Conservation (phyloP, 2,797 vertebrate genomes). For the Percopsis omiscomaycus region DNA sequence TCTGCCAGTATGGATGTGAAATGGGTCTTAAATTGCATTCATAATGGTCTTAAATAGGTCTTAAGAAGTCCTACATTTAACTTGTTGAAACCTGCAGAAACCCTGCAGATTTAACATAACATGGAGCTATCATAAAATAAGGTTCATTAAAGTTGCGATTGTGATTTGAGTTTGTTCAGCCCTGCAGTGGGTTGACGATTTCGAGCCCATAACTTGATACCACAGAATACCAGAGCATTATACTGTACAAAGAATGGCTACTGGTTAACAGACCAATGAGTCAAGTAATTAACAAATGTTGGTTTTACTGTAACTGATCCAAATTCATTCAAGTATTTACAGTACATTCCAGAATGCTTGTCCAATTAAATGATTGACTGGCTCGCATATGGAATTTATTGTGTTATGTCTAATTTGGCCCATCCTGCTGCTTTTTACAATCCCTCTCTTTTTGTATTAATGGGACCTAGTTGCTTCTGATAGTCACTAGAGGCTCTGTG, state of each 20-base stretch:
- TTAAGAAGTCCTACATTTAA: too few species aligned
- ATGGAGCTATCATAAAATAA: not conserved
- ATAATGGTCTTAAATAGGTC: too few species aligned
- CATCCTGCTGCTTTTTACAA: slow-evolving; percentile 3
- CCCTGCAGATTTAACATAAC: too few species aligned
- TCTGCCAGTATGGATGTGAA: too few species aligned
- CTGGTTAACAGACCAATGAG: not conserved
- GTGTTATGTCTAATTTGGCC: not conserved
- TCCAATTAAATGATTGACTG: not conserved
- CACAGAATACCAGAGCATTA: not conserved
- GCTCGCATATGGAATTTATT: not conserved
- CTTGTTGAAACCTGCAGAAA: too few species aligned
- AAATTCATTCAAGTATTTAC: not conserved
- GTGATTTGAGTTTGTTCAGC: not conserved
- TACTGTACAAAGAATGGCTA: too few species aligned
- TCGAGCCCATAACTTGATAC: not conserved
- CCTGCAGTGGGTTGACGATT: not conserved
- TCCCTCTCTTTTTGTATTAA: slow-evolving; percentile 7
- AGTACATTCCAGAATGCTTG: not conserved
- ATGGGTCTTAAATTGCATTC: too few species aligned
- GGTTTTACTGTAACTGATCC: not conserved
- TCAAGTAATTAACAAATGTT: not conserved
- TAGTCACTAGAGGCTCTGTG: slow-evolving; percentile 7
- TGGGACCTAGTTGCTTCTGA: not conserved
- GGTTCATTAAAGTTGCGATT: not conserved